phyloP scores from a whole-genome alignment of 2,797 vertebrate species.

The Poeciliopsis infans region DNA sequence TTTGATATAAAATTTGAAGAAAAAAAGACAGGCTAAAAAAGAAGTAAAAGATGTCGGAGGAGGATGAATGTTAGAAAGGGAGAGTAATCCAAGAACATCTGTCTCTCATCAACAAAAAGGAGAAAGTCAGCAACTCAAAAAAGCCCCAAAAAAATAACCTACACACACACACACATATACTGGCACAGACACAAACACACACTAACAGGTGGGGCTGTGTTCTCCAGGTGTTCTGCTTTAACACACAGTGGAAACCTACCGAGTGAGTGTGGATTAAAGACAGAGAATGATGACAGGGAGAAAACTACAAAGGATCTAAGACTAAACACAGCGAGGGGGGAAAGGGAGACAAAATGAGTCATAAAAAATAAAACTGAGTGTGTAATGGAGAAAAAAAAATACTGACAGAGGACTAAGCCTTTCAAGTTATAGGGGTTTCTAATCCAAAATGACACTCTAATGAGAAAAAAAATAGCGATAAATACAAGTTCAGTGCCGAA shows the following conservation, averaged over 20 bases:
- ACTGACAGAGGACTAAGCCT: conserved; percentile 42
- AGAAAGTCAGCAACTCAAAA: conserved; percentile 76
- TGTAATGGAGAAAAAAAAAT: conserved; percentile 34
- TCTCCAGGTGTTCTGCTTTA: conserved; percentile 71
- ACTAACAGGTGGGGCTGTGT: conserved; percentile 66
- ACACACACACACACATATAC: conserved; percentile 24
- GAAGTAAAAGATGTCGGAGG: conserved; percentile 18
- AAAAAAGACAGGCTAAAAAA: not conserved
- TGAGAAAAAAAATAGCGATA: conserved; percentile 8
- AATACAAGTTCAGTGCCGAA: conserved; percentile 16
- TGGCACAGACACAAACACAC: conserved; percentile 29
- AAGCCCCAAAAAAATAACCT: conserved; percentile 53
- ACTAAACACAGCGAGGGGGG: conserved; percentile 29
- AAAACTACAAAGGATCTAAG: conserved; percentile 47
- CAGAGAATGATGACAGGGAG: conserved; percentile 16
- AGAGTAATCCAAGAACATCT: conserved; percentile 78
- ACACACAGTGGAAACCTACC: conserved; percentile 70
- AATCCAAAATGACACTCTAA: conserved; percentile 19
- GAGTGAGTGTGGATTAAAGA: conserved; percentile 21
- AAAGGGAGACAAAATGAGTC: conserved; percentile 24
- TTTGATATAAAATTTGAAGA: conserved; percentile 62
- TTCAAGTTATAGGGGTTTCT: conserved; percentile 12
- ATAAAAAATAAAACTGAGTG: conserved; percentile 34
- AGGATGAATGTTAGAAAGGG: conserved; percentile 35
- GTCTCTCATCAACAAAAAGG: conserved; percentile 75